A percentile compares a stretch with the other conserved stretches of the same genome.
Conservation (phyloP, 2,797 vertebrate species). For the Sebastiscus albofasciatus region DNA sequence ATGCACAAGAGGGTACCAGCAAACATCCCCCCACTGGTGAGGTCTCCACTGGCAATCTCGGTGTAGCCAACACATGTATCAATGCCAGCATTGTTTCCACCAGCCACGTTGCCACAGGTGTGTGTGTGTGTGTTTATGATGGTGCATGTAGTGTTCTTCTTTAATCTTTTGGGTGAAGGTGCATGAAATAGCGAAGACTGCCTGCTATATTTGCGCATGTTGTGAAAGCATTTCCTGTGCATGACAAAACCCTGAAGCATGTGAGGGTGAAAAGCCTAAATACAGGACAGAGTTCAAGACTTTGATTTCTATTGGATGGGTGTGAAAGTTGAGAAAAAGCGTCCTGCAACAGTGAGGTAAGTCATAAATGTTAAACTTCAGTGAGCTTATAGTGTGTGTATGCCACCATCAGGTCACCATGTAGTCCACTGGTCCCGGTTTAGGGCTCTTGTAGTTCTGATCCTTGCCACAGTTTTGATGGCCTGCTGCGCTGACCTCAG, state of each 20-base stretch:
- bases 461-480: conserved; percentile 87
- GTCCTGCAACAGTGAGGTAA: not conserved
- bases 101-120: conserved; percentile 47
- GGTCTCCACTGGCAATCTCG: conserved; percentile 22
- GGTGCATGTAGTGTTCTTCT: not conserved
- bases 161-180: not conserved
- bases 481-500: conserved; percentile 91
- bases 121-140: conserved; percentile 29
- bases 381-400: not conserved
- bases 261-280: not conserved
- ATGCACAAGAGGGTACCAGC: conserved; percentile 33
- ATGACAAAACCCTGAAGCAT: conserved; percentile 23
- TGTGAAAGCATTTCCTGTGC: not conserved
- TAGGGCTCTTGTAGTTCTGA: conserved; percentile 83
- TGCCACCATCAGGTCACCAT: conserved; percentile 71
- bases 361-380: not conserved
- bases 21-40: conserved; percentile 33
- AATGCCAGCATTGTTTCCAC: conserved; percentile 48
- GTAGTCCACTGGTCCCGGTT: conserved; percentile 87
- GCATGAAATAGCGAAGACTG: not conserved
- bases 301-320: not conserved
- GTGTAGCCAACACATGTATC: conserved; percentile 48
- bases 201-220: conserved; percentile 10
- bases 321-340: not conserved
- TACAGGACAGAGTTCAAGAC: not conserved